These are phyloP conservation scores for Eristalinus sepulchralis DNA, from an alignment of 2,888 invertebrate genomes.

Conservation along the genomic window DNA sequence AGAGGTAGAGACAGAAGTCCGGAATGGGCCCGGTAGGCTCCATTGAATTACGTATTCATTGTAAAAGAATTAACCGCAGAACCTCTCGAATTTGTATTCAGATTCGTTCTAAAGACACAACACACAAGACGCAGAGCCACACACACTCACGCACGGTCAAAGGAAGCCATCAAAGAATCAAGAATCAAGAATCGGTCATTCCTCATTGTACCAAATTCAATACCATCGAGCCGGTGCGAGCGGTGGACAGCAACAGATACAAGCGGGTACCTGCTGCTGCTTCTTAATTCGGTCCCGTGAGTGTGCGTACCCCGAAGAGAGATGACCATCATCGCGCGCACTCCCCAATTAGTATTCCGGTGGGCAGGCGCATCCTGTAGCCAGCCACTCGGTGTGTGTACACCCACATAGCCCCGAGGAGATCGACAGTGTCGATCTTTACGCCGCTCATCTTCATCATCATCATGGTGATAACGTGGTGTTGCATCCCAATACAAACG, in stretches of 20 bases:
- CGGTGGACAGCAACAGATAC: constrained; percentile 30
- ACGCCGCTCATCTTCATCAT: constrained; percentile 68
- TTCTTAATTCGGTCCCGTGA: constrained; percentile 27
- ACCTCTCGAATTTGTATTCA: constrained; percentile 63
- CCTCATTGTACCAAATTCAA: constrained; percentile 65
- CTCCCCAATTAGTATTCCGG: constrained; percentile 58
- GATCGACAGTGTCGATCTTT: constrained; percentile 70
- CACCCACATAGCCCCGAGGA: constrained; percentile 61
- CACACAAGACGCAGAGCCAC: too few species aligned
- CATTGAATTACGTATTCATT: constrained; percentile 50
- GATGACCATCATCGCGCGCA: constrained; percentile 50
- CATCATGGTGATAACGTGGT: constrained; percentile 65
- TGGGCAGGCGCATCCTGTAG: constrained; percentile 60
- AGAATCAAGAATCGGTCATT: constrained; percentile 29
- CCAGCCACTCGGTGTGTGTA: constrained; percentile 19
- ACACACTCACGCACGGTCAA: neutral
- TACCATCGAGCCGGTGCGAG: constrained; percentile 36
- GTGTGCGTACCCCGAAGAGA: constrained; percentile 3
- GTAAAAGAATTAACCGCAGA: constrained; percentile 46
- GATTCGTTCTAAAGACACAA: constrained; percentile 62
- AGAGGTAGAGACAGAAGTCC: neutral
- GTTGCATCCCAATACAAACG: constrained; percentile 63
- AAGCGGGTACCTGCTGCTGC: constrained; percentile 37
- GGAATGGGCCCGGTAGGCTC: constrained; percentile 6
- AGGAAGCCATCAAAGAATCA: constrained; percentile 57